phyloP scores from a whole-genome alignment of 2,888 invertebrate species.

The Drepanosiphum platanoidis region DNA sequence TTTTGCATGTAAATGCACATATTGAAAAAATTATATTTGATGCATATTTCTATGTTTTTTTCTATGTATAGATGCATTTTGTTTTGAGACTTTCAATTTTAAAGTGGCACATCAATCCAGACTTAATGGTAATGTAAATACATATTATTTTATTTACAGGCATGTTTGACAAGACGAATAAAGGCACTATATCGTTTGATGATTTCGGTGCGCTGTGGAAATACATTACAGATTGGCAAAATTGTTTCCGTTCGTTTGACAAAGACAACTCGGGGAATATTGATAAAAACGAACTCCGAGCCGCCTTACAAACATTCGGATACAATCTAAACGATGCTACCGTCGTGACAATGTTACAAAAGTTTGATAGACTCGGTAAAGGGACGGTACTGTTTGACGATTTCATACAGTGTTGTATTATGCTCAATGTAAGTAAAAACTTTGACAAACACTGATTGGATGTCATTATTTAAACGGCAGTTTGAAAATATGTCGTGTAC shows the following conservation, averaged over 20 bases:
- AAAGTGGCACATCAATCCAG: too few relatives aligned
- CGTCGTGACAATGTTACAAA: slow-evolving; percentile 82
- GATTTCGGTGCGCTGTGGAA: slow-evolving; percentile 98
- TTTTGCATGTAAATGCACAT: too few relatives aligned
- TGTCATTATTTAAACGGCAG: slow-evolving; percentile 46
- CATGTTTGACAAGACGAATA: slow-evolving; percentile 82
- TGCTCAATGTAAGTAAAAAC: slow-evolving; percentile 82
- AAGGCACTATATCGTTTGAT: slow-evolving; percentile 91
- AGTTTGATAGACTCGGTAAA: slow-evolving; percentile 92
- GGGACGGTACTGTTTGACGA: slow-evolving; percentile 97
- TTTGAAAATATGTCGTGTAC: background rate
- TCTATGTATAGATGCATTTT: too few relatives aligned
- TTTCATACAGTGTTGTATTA: slow-evolving; percentile 95
- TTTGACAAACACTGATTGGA: slow-evolving; percentile 45
- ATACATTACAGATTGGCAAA: slow-evolving; percentile 98
- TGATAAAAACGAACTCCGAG: slow-evolving; percentile 88
- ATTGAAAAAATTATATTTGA: too few relatives aligned
- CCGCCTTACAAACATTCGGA: slow-evolving; percentile 90
- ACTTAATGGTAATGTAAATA: too few relatives aligned
- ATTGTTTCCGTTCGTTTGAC: slow-evolving; percentile 93
- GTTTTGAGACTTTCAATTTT: too few relatives aligned
- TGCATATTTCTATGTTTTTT: too few relatives aligned
- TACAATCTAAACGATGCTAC: slow-evolving; percentile 86
- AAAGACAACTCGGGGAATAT: slow-evolving; percentile 92
- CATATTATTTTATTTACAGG: slow-evolving; percentile 73